These are phyloP conservation scores for Drosophila villosipedis DNA, from an alignment of 2,888 invertebrate genomes.

Conservation along the genomic window DNA sequence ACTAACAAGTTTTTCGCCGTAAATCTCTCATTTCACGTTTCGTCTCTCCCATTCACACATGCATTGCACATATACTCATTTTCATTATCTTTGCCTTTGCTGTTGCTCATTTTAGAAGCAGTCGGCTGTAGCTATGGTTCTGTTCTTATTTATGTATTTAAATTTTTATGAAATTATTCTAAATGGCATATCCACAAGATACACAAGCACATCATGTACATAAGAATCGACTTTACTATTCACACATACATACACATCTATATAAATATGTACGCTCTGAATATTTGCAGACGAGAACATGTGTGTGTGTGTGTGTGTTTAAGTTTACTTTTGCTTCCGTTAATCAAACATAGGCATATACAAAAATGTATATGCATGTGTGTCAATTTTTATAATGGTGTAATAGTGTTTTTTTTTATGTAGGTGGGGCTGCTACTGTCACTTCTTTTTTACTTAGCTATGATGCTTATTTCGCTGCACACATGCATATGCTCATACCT, in stretches of 20 bases:
- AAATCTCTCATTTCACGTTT: conserved; percentile 26
- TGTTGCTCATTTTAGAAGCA: conserved; percentile 31
- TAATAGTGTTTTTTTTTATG: conserved; percentile 53
- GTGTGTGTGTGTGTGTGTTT: not conserved
- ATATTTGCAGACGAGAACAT: conserved; percentile 1
- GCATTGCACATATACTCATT: conserved; percentile 16
- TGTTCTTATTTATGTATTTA: conserved; percentile 23
- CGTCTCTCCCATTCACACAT: conserved; percentile 20
- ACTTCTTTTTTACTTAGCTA: conserved; percentile 6
- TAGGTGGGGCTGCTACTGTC: conserved; percentile 62
- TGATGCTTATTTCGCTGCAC: conserved; percentile 4
- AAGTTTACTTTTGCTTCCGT: conserved; percentile 9
- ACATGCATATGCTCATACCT: not conserved
- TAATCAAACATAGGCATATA: not conserved
- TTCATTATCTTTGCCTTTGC: conserved; percentile 16
- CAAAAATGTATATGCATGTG: conserved; percentile 33
- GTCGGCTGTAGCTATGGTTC: conserved; percentile 38
- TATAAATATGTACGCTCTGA: not conserved
- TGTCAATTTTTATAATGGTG: conserved; percentile 70
- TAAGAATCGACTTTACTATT: conserved; percentile 4
- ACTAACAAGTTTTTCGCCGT: conserved; percentile 39
- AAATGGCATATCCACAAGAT: conserved; percentile 1
- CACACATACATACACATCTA: not conserved
- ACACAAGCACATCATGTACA: conserved; percentile 8
- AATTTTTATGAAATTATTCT: conserved; percentile 30